Evolutionary conservation across 2,888 invertebrate species (phyloP), one percentile per base, ranked within the genome.

Genomic region (Sarcophaga variegata): DNA sequence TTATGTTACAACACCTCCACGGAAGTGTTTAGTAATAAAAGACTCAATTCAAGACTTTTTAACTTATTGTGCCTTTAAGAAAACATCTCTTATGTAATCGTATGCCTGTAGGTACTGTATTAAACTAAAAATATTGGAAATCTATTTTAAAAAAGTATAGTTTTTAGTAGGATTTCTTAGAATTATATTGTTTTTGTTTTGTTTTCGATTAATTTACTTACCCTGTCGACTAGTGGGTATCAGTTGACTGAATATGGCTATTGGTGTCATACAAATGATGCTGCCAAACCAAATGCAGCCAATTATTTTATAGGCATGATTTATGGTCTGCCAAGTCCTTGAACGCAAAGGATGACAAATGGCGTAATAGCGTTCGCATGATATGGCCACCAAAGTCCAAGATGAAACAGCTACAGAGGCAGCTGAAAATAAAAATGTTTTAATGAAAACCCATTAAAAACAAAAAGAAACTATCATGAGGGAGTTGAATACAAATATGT

Each of bases 361-460:
- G 88, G 97, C 97, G 92, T 96, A 96, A 92, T 96, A 97, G 17
- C 97, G 94, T 92, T 97, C 97, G 89, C 97, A 95, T 8, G 96
- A 96, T 88, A 97, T 96, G 72, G 96, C 96, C 49, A 97, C 97
- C 88, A 97, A 91, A 0, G 97, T 97, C 95, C 96, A 97, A 5
- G 96, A 96, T 25, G 96, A 96, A 14, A 96, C 97, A 2, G 96
- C 95, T 66, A 97, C 96, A 0, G 96, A 96, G 84, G 96, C 95
- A 69, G 96, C 97, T 97, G 94, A 60, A 54, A 54, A 54, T 54
- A 54, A 70, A 79, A 37, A 37, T 47, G n/a, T 60, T 17, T 49
- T 8, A 49, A 20, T 20, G 12, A 64, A 17, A 64, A 22, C 12
- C 17, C 8, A 37, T 37, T 37, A 37, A 10, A 37, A 37, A 37